Evolutionary conservation across 2,797 vertebrate genomes (phyloP), one percentile per base, ranked within the genome.

Genomic region (Sparus aurata): DNA sequence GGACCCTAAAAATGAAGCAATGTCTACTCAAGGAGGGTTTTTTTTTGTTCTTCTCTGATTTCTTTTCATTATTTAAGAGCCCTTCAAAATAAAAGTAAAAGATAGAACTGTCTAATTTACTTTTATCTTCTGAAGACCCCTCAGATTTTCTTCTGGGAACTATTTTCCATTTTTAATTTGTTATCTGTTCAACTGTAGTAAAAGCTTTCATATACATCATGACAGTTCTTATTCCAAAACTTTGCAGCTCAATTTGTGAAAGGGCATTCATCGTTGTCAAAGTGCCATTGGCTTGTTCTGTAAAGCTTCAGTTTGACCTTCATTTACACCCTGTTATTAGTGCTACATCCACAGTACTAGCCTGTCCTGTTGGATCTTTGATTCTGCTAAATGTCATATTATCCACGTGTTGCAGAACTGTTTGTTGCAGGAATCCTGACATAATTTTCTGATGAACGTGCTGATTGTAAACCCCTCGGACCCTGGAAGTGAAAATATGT

Each of bases 291-390:
- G 85, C 76, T 87, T 88, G 70, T 65, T 83, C 61, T 84, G 85
- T 84, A 92, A 89, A 87, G 88, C 78, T 92, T 94, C 88, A 89
- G 92, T 93, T 92, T 87, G 53, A 89, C 80, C 65, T 77, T 78
- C 25, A 41, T 57, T 55, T 13, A 41, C 66, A 25, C 79, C 41
- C 59, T 73, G 45, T 87, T 58, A 12, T 69, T 55, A 23, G 3
- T 66, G 34, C 49, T 71, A 43, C 47, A 62, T 54, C 23, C 47
- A 30, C 47, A 69, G 25, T 43, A 62, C 62, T 25, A 46, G 47
- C 72, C 45, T 77, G n/a, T 65, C 27, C 52, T 67, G 22, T 8
- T 70, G 61, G 27, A 54, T 12, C 54, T 57, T 25, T 66, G 1
- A 49, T 80, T 69, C 34, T 67, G 84, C 43, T 80, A 47, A 55